These are phyloP conservation scores for Brachyalestes nurse DNA, from an alignment of 2,797 vertebrate species.

Conservation along the genomic window DNA sequence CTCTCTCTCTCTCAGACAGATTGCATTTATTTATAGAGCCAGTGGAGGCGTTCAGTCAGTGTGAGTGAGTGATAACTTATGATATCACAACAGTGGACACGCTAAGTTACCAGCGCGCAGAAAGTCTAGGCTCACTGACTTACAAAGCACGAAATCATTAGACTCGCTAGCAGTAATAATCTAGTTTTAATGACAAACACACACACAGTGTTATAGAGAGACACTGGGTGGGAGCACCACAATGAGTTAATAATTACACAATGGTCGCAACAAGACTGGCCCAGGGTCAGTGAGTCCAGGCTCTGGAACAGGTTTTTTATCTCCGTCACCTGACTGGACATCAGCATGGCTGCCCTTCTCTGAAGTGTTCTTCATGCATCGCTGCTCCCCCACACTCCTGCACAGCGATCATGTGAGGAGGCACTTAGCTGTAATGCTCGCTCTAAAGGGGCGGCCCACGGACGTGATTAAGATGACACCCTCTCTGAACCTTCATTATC, in stretches of 20 bases:
- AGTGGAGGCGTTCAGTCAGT: slow-evolving; percentile 38
- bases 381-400: neutral
- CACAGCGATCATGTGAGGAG: neutral
- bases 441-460: neutral
- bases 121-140: neutral
- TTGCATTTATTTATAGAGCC: slow-evolving; percentile 45
- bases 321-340: slow-evolving; percentile 32
- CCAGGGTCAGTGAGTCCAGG: slow-evolving; percentile 21
- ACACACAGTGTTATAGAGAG: too few relatives aligned
- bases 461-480: neutral
- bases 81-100: slow-evolving; percentile 30
- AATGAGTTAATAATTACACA: slow-evolving; percentile 39
- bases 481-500: slow-evolving; percentile 12
- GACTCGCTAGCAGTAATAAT: neutral
- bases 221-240: neutral
- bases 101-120: too few relatives aligned
- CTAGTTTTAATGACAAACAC: neutral
- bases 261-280: slow-evolving; percentile 22
- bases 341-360: slow-evolving; percentile 26
- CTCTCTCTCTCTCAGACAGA: slow-evolving; percentile 18
- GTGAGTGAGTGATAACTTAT: slow-evolving; percentile 31
- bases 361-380: neutral
- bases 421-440: neutral
- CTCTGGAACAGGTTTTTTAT: slow-evolving; percentile 16
- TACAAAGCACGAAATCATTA: slow-evolving; percentile 36